Base-by-base conservation (phyloP, 1,140 invertebrate genomes). In the Drosophila rufa region DNA sequence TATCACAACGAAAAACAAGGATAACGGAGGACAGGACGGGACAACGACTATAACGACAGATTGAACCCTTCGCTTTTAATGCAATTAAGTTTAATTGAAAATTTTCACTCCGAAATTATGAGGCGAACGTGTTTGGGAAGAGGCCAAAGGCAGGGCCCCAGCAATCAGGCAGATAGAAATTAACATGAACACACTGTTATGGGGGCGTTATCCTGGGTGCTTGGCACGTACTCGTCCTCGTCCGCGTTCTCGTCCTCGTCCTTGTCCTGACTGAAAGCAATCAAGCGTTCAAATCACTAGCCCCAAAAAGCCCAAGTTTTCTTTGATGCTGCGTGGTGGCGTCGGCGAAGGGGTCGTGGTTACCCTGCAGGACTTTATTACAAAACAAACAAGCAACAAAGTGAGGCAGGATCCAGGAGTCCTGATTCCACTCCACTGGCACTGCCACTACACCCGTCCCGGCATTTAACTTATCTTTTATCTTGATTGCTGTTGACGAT, bases 31-130 rank as follows among this genome's bases (percentile, higher is more conserved):
- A 56, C 40, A 66, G 53, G 71, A 58, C 46, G 55, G 53, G 43
- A 48, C 55, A 70, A 67, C 43, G 83, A 64, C 62, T 75, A 66
- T 87, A 87, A 87, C 84, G 85, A 90, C 85, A 90, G 85, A 90
- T 90, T 90, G 85, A 90, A 90, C 85, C 85, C 85, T 90, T 90
- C 82, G 85, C 85, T 90, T 90, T 90, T 90, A 90, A 90, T 90
- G 85, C 85, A 90, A 90, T 90, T 90, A 90, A 85, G 85, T 91
- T 90, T 90, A 90, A 90, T 90, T 90, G 85, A 90, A 90, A 90
- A 90, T 90, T 90, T 90, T 85, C 85, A 90, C 85, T 90, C 85
- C 70, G 38, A 90, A 90, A 90, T 90, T 90, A 90, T 90, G 85
- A 90, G 85, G 45, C 75, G 81, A 90, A 90, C 85, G 85, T 90